These are phyloP conservation scores for Lithosia quadra DNA, from an alignment of 2,888 invertebrate species.

Conservation along the genomic window DNA sequence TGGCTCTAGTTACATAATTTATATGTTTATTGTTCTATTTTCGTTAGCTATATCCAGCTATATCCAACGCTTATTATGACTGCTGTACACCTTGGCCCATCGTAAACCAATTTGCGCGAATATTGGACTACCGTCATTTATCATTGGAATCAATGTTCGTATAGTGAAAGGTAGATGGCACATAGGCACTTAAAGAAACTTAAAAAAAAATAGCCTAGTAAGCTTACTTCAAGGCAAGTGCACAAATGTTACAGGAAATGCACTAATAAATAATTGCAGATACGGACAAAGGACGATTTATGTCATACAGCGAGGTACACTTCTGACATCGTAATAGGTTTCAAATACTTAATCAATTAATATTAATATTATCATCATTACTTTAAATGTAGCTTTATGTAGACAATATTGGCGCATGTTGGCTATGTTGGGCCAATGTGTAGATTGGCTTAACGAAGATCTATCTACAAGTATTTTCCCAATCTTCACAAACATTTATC, in stretches of 20 bases:
- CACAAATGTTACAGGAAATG: too few relatives aligned
- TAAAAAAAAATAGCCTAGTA: too few relatives aligned
- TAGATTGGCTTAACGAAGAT: neutral
- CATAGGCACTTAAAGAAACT: too few relatives aligned
- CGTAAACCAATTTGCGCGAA: neutral
- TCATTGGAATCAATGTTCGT: neutral
- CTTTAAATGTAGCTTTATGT: neutral
- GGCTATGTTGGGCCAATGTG: neutral
- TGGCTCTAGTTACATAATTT: conserved; percentile 45
- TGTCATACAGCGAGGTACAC: too few relatives aligned
- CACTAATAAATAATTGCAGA: too few relatives aligned
- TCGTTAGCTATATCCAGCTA: conserved; percentile 24
- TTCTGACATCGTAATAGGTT: too few relatives aligned
- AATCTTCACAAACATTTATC: neutral
- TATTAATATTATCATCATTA: too few relatives aligned
- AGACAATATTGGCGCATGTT: neutral
- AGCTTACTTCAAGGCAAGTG: too few relatives aligned
- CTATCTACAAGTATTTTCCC: neutral
- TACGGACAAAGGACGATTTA: too few relatives aligned
- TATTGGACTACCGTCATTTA: neutral
- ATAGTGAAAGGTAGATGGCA: too few relatives aligned
- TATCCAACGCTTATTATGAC: neutral
- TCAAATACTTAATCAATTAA: too few relatives aligned
- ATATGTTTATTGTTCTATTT: conserved; percentile 50
- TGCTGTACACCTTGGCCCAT: neutral